Evolutionary conservation across 2,797 vertebrate genomes (phyloP), one percentile per base, ranked within the genome.

Genomic region (Pseudomugil gertrudae): DNA sequence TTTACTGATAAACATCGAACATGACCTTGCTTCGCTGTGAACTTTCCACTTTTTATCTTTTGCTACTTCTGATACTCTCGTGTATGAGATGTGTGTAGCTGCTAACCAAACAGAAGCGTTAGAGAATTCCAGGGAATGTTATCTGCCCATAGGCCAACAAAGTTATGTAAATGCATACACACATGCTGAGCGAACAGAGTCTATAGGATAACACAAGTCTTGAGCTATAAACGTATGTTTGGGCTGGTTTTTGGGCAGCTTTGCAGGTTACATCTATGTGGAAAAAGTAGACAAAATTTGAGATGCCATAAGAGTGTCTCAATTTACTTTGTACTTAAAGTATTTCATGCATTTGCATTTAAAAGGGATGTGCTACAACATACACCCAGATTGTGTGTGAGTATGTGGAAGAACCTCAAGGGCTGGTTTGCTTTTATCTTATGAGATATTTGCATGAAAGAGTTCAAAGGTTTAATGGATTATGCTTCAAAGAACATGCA

Each of bases 21-120:
- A 32, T 81, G 89, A 80, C 90, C 90, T 93, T 93, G 84, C 74
- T 67, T 84, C 72, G 65, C 63, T 58, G 84, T 94, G 90, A 93
- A 86, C 85, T 91, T 90, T 91, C 87, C 86, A 87, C 88, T 91
- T 88, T 87, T 71, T 92, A 87, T 92, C 90, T 88, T 67, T 77
- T 81, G 87, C 57, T 80, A 57, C 75, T 60, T 79, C 62, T 73
- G 90, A 93, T 94, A 93, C 87, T 82, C 84, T 72, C 67, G 29
- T 69, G 54, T 53, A 56, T 58, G 2, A 56, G 65, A n/a, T 69
- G 68, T 70, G 66, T 65, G 72, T 66, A 50, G 65, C 36, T 58
- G 58, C 72, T 74, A 85, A 75, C 72, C 78, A 88, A 90, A 91
- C 66, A 90, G 68, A 78, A 78, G 61, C 74, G 84, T 80, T 78